phyloP scores from a whole-genome alignment of 2,113 vertebrate species.

The Festucalex cinctus region DNA sequence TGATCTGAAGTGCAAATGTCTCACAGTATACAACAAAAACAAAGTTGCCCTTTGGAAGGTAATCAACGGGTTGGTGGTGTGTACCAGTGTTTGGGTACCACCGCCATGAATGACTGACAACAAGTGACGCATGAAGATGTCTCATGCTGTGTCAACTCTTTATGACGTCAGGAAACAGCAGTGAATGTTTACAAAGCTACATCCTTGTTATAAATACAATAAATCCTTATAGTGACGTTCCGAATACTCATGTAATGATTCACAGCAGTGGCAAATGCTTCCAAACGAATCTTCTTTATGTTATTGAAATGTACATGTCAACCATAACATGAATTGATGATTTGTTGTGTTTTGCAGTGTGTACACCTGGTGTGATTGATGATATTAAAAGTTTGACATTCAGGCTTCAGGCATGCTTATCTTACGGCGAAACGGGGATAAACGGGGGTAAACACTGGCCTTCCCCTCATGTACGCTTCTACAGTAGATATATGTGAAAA shows the following conservation, averaged over 20 bases:
- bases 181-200: background rate
- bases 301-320: background rate
- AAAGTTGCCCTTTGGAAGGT: too few species aligned
- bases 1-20: too few species aligned
- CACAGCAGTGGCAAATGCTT: background rate
- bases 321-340: background rate
- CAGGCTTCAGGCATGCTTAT: slow-evolving; percentile 1
- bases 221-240: background rate
- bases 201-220: background rate
- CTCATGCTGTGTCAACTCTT: background rate
- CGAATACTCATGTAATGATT: background rate
- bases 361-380: background rate
- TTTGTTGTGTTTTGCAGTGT: background rate
- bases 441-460: slow-evolving; percentile 42
- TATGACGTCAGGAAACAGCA: background rate
- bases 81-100: background rate
- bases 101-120: slow-evolving; percentile 7
- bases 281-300: background rate
- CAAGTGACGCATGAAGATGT: slow-evolving; percentile 15
- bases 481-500: slow-evolving; percentile 36
- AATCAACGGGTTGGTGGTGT: too few species aligned
- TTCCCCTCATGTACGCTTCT: slow-evolving; percentile 21
- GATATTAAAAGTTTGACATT: slow-evolving; percentile 3
- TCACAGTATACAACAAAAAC: too few species aligned
- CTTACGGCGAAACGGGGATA: slow-evolving; percentile 20